phyloP scores from a whole-genome alignment of 1,140 invertebrate species.

The Drosophila chauvacae region DNA sequence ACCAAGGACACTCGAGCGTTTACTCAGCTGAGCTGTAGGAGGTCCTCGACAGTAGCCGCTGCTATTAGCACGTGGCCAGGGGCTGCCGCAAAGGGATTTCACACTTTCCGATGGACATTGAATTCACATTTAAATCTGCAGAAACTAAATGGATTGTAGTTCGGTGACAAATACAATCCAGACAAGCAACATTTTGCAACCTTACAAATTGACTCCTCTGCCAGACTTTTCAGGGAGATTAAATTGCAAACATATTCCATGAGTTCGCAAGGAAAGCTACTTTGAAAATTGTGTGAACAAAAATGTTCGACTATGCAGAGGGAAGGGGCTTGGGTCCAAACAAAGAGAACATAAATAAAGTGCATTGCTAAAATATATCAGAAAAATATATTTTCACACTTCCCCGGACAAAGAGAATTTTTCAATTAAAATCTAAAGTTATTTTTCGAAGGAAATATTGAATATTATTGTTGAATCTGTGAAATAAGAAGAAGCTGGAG shows the following conservation, averaged over 20 bases:
- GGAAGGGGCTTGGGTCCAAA: neutral
- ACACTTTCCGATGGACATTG: conserved; percentile 32
- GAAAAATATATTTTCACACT: conserved; percentile 29
- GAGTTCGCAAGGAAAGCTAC: conserved; percentile 18
- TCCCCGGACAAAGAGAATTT: conserved; percentile 5
- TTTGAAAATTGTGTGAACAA: conserved; percentile 15
- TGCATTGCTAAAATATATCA: conserved; percentile 23
- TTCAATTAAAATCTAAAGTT: conserved; percentile 25
- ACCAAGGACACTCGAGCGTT: conserved; percentile 37
- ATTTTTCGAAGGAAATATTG: neutral
- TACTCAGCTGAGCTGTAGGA: conserved; percentile 37
- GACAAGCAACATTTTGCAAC: conserved; percentile 8
- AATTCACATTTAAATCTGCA: conserved; percentile 44
- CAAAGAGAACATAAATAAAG: conserved; percentile 33
- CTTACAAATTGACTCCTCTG: conserved; percentile 16
- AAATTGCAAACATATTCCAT: conserved; percentile 21
- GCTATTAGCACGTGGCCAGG: conserved; percentile 43
- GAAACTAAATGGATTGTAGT: conserved; percentile 26
- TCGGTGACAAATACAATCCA: conserved; percentile 33
- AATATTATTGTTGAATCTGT: neutral
- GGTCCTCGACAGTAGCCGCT: conserved; percentile 38
- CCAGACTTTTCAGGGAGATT: conserved; percentile 9
- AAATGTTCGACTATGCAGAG: conserved; percentile 8
- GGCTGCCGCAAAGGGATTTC: conserved; percentile 34
- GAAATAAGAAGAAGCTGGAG: too few relatives aligned